Evolutionary conservation across 2,888 invertebrate genomes (phyloP).

Genomic region (Catocala nupta): DNA sequence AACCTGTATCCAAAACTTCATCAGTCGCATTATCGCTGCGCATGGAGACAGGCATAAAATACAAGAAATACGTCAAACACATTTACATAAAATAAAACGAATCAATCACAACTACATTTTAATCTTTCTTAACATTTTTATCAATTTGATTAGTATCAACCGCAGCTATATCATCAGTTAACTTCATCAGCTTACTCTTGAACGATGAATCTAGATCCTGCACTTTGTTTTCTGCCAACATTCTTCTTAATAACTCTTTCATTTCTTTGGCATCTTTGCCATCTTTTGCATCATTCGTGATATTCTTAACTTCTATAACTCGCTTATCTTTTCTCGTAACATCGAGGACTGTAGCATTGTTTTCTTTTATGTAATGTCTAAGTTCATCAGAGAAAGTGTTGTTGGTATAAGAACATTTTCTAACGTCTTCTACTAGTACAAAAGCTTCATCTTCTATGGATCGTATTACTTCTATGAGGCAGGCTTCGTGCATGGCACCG

Average conservation of each 20-base stretch:
- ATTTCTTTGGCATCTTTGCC: conserved; percentile 57
- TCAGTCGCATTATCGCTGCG: too few species aligned
- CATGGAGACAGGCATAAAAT: too few species aligned
- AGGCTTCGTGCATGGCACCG: conserved; percentile 84
- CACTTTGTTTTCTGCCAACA: conserved; percentile 61
- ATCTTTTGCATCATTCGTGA: conserved; percentile 12
- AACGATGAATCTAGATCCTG: conserved; percentile 59
- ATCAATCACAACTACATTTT: neutral
- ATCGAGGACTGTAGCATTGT: conserved; percentile 78
- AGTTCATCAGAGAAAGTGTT: conserved; percentile 51
- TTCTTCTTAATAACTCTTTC: conserved; percentile 65
- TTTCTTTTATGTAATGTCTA: conserved; percentile 59
- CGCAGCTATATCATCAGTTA: conserved; percentile 59
- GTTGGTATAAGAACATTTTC: conserved; percentile 64
- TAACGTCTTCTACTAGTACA: conserved; percentile 60
- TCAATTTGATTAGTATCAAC: conserved; percentile 55
- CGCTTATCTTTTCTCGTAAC: conserved; percentile 37
- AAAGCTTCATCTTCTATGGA: conserved; percentile 78
- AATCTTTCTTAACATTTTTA: conserved; percentile 40
- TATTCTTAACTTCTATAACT: neutral
- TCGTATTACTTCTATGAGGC: conserved; percentile 80
- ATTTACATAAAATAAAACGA: neutral
- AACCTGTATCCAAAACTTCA: too few species aligned
- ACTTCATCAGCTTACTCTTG: conserved; percentile 60
- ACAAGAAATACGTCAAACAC: too few species aligned